phyloP scores from a whole-genome alignment of 2,888 invertebrate species.

The Hirudinaria manillensis region DNA sequence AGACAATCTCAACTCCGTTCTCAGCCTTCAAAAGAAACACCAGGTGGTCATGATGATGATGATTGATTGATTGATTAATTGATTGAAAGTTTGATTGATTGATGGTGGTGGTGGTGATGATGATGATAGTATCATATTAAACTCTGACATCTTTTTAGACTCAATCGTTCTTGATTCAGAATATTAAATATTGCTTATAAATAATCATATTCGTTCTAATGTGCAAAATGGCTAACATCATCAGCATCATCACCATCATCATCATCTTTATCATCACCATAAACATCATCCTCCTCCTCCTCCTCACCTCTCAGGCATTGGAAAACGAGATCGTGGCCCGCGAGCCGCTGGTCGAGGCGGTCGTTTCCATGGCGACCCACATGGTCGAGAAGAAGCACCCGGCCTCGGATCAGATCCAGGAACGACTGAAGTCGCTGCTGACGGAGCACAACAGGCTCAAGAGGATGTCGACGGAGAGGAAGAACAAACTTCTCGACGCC shows the following conservation, averaged over 20 bases:
- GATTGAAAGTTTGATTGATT: neutral
- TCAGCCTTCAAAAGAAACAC: conserved; percentile 86
- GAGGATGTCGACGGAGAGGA: conserved; percentile 59
- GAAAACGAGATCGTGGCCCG: conserved; percentile 82
- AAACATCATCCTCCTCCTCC: neutral
- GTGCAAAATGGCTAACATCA: neutral
- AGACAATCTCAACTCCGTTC: conserved; percentile 66
- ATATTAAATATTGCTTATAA: no score
- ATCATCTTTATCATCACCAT: neutral
- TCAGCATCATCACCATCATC: neutral
- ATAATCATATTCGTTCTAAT: no score
- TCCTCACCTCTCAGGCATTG: conserved; percentile 59
- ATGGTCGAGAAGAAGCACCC: conserved; percentile 80
- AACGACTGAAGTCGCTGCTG: conserved; percentile 65
- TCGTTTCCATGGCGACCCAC: conserved; percentile 69
- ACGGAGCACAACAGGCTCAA: conserved; percentile 66
- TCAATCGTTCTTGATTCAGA: no score
- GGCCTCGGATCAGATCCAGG: conserved; percentile 69
- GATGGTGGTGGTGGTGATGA: conserved; percentile 42
- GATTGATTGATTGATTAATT: no score
- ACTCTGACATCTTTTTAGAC: no score
- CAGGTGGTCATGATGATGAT: conserved; percentile 55
- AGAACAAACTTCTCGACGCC: conserved; percentile 69
- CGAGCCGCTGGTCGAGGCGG: conserved; percentile 72
- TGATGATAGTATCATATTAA: no score